Evolutionary conservation across 2,113 vertebrate species (phyloP).

Genomic region (Callithrix jacchus): DNA sequence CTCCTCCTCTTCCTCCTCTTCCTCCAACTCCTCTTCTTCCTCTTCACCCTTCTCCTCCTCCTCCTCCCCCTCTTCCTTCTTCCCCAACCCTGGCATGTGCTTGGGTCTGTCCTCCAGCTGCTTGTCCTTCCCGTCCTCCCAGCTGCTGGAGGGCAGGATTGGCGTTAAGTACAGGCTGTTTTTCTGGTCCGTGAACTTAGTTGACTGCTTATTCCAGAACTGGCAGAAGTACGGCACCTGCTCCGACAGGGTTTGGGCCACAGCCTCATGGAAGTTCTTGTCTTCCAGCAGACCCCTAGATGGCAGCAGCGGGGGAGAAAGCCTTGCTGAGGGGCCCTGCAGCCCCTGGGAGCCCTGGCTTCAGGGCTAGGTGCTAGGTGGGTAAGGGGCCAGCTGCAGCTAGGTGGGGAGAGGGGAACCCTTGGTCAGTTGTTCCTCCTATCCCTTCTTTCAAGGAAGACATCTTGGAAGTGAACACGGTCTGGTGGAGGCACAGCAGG

Average conservation of each 20-base stretch:
- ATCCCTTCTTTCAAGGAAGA: not conserved
- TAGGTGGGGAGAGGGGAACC: not conserved
- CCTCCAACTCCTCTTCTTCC: not conserved
- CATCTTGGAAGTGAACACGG: not conserved
- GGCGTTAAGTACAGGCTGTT: not conserved
- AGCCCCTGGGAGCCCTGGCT: not conserved
- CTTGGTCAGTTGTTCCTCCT: not conserved
- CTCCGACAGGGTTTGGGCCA: conserved; percentile 79
- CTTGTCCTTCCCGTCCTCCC: not conserved
- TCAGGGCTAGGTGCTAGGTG: not conserved
- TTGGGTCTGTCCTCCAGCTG: not conserved
- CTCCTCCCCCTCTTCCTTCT: not conserved
- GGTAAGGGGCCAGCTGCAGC: not conserved
- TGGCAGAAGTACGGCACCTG: conserved; percentile 87
- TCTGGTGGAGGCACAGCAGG: not conserved
- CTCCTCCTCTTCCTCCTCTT: not conserved
- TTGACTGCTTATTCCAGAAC: conserved; percentile 68
- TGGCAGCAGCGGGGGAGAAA: not conserved
- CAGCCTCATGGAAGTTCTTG: conserved; percentile 82
- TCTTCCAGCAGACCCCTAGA: conserved; percentile 89
- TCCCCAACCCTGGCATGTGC: not conserved
- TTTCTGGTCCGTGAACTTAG: conserved; percentile 13
- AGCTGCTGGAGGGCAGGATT: not conserved
- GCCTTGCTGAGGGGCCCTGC: not conserved
- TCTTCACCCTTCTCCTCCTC: not conserved